Percentiles rank a stretch among this genome's conserved stretches.
Evolutionary conservation across 2,797 vertebrate species (phyloP).

Genomic region (Anguilla obscura): DNA sequence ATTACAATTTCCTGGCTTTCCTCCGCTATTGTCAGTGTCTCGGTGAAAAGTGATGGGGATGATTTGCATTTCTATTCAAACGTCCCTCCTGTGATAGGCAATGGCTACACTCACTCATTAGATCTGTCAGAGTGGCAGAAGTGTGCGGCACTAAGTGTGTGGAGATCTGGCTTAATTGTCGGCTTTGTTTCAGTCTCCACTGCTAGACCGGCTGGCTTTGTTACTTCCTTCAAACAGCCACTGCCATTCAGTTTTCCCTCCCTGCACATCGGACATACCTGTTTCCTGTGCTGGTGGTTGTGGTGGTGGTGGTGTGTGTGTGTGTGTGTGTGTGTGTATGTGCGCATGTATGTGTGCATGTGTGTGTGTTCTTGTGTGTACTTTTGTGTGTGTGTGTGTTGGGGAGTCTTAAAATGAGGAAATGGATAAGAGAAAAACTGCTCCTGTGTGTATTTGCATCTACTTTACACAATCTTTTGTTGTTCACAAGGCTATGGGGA

Average conservation of each 20-base stretch:
- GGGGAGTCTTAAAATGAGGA: not conserved
- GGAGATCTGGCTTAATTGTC: not conserved
- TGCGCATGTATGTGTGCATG: not conserved
- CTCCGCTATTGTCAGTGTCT: not conserved
- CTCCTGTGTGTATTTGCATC: not conserved
- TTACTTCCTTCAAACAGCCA: not conserved
- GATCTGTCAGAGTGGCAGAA: conserved; percentile 10
- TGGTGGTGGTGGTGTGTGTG: no score
- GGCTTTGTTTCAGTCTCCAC: not conserved
- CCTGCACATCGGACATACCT: not conserved
- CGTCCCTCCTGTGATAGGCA: not conserved
- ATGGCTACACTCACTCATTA: conserved; percentile 27
- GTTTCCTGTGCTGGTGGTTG: not conserved
- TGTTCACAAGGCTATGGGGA: not conserved
- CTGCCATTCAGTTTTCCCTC: not conserved
- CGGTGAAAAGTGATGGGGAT: not conserved
- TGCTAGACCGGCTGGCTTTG: not conserved
- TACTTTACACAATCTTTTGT: not conserved
- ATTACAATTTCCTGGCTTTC: not conserved
- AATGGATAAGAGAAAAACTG: not conserved
- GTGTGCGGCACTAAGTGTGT: not conserved
- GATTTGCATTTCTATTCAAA: not conserved
- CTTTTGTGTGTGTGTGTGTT: no score
- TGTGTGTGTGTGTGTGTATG: no score
- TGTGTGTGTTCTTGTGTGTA: not conserved